These are phyloP conservation scores for Ephydatia muelleri DNA, from an alignment of 37 sponge, comb jelly and placozoan genomes.

Conservation along the genomic window DNA sequence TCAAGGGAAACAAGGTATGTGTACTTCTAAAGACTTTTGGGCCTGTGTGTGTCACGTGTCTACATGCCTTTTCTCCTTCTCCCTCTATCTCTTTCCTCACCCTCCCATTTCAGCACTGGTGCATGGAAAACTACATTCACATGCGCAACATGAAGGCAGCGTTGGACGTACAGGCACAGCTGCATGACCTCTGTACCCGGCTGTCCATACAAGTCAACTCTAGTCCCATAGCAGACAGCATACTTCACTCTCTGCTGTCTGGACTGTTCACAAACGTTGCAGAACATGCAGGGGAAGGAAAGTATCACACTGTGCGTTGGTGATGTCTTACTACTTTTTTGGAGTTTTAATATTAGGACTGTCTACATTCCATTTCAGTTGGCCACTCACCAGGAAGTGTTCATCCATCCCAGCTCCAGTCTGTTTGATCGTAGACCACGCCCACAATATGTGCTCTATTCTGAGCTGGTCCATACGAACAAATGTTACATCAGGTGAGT, in stretches of 20 bases:
- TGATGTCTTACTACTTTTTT: background rate
- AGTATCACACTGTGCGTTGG: slow-evolving; percentile 69
- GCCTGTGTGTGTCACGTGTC: background rate
- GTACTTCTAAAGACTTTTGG: background rate
- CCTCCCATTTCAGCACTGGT: slow-evolving; percentile 70
- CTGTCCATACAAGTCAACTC: slow-evolving; percentile 47
- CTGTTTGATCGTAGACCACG: slow-evolving; percentile 74
- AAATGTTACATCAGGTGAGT: slow-evolving; percentile 92
- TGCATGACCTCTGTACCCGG: slow-evolving; percentile 66
- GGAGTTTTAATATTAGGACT: background rate
- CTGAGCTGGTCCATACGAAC: slow-evolving; percentile 79
- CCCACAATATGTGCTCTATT: slow-evolving; percentile 72
- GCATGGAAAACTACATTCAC: slow-evolving; percentile 86
- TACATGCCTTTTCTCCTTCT: background rate
- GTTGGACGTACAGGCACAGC: slow-evolving; percentile 71
- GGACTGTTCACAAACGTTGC: slow-evolving; percentile 80
- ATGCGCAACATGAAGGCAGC: slow-evolving; percentile 72
- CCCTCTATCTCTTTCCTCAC: background rate
- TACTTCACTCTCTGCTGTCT: slow-evolving; percentile 43
- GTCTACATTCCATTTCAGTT: slow-evolving; percentile 18
- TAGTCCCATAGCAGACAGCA: slow-evolving; percentile 21
- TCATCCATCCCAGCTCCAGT: slow-evolving; percentile 87
- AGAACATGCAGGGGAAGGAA: slow-evolving; percentile 70
- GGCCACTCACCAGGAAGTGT: slow-evolving; percentile 67
- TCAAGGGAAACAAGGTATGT: slow-evolving; percentile 79